phyloP scores from a whole-genome alignment of 2,797 vertebrate species.

The Rousettus madagascariensis region DNA sequence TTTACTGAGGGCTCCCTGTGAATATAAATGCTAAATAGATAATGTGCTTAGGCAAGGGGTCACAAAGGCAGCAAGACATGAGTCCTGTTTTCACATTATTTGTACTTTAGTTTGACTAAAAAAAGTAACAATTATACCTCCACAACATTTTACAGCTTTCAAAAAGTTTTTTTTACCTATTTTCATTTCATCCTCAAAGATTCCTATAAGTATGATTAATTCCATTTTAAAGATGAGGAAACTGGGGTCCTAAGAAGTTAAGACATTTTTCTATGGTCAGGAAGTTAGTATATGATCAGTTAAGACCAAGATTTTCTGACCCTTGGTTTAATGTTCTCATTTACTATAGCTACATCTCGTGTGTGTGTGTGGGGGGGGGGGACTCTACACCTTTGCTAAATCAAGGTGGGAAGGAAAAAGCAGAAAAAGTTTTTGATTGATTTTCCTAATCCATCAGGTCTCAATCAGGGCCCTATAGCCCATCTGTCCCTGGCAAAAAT shows the following conservation, averaged over 20 bases:
- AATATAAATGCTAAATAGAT: constrained; percentile 23
- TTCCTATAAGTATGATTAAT: not conserved
- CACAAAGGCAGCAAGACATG: not conserved
- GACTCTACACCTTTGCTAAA: not conserved
- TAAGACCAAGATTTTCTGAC: not conserved
- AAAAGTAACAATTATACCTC: constrained; percentile 8
- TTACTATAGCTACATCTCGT: not conserved
- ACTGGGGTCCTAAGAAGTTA: not conserved
- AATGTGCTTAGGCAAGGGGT: not conserved
- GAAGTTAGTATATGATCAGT: not conserved
- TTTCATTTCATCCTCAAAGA: constrained; percentile 48
- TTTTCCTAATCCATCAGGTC: not conserved
- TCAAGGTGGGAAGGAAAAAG: not conserved
- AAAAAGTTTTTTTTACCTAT: not conserved
- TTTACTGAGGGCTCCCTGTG: constrained; percentile 47
- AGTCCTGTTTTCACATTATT: not conserved
- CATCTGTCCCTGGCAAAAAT: not conserved
- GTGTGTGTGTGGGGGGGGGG: too few relatives aligned
- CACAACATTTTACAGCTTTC: not conserved
- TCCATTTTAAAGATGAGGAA: constrained; percentile 39
- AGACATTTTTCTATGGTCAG: not conserved
- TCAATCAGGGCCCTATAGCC: not conserved
- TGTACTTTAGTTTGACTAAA: constrained; percentile 19
- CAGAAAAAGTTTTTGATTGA: not conserved
- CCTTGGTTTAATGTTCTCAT: not conserved